Percentiles rank a stretch among this genome's conserved stretches.
These are phyloP conservation scores for Octomys mimax DNA, from an alignment of 2,797 vertebrate genomes.

Conservation along the genomic window DNA sequence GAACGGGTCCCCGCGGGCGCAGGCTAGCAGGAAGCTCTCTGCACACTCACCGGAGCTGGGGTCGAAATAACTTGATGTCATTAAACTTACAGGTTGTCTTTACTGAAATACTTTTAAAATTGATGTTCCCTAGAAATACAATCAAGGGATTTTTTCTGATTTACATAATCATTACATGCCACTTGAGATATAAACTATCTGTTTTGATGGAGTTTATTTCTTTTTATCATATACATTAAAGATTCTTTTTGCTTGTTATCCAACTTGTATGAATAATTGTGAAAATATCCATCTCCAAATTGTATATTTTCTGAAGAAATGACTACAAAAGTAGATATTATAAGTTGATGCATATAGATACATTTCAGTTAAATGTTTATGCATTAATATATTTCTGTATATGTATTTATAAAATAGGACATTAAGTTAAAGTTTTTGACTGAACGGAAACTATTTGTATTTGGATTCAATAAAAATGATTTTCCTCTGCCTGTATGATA, in stretches of 20 bases:
- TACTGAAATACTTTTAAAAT: background rate
- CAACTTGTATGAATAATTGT: background rate
- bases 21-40: no score
- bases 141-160: background rate
- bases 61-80: background rate
- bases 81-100: background rate
- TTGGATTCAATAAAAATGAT: constrained; percentile 21
- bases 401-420: background rate
- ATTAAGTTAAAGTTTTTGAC: constrained; percentile 26
- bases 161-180: background rate
- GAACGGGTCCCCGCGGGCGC: no score
- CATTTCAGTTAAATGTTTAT: background rate
- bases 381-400: background rate
- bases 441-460: background rate
- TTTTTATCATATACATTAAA: background rate
- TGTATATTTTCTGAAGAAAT: constrained; percentile 14
- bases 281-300: background rate
- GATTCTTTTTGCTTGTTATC: constrained; percentile 16
- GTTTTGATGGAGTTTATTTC: background rate
- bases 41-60: no score
- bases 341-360: background rate
- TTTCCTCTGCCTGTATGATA: background rate
- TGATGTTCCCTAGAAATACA: background rate
- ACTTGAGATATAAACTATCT: background rate
- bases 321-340: background rate